Conservation (phyloP, 1,140 invertebrate species). For the Lucilia cuprina region DNA sequence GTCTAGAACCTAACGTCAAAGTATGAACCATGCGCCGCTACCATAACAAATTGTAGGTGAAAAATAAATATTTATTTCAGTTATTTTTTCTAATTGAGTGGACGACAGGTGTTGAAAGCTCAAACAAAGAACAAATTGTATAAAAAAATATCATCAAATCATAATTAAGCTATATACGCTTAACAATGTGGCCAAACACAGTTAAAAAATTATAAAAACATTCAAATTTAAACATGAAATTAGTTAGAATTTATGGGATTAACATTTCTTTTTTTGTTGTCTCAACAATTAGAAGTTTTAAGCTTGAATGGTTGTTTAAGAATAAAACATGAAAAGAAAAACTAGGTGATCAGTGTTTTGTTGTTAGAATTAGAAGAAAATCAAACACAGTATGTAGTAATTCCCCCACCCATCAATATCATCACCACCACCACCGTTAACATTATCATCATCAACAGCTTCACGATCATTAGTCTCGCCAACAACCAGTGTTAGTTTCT, state of each 20-base stretch:
- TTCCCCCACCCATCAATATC: neutral
- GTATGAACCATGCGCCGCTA: neutral
- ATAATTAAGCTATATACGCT: neutral
- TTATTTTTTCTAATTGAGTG: slow-evolving; percentile 8
- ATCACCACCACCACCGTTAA: neutral
- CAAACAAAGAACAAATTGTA: neutral
- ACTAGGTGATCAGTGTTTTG: neutral
- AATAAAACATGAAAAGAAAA: neutral
- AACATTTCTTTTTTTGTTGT: neutral
- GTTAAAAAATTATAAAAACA: neutral
- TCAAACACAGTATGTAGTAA: neutral
- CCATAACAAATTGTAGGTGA: slow-evolving; percentile 4
- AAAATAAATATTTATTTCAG: neutral
- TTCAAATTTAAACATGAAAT: neutral
- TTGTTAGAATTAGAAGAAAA: neutral
- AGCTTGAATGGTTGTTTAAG: neutral
- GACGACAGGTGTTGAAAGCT: slow-evolving; percentile 2
- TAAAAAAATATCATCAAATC: neutral
- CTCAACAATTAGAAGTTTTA: neutral
- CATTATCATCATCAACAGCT: neutral
- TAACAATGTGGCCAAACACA: neutral
- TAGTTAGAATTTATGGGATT: neutral
- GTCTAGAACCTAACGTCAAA: neutral
- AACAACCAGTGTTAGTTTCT: neutral
- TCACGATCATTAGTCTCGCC: neutral